A percentile compares a stretch with the other conserved stretches of the same genome.
Evolutionary conservation across 2,888 invertebrate genomes (phyloP).

Genomic region (Dynastes tityus): DNA sequence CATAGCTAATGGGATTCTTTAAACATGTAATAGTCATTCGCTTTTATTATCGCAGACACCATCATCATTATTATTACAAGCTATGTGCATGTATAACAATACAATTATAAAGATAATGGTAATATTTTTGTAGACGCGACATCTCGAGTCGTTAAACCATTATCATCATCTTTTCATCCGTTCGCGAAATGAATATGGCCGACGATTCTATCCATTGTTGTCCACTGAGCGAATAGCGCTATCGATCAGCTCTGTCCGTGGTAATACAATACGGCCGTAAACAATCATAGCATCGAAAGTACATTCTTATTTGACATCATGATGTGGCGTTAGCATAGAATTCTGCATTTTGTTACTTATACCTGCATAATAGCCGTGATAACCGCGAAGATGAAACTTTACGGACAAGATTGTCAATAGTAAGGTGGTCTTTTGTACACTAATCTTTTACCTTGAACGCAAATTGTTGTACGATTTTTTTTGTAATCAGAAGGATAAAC

Average conservation of each 20-base stretch:
- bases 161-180: conserved; percentile 14
- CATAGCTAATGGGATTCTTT: conserved; percentile 2
- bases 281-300: background rate
- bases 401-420: background rate
- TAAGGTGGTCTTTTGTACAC: too few species aligned
- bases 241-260: background rate
- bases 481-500: too few species aligned
- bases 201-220: background rate
- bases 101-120: conserved; percentile 5
- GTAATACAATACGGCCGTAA: background rate
- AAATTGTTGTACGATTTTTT: too few species aligned
- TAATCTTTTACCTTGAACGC: too few species aligned
- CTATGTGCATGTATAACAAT: background rate
- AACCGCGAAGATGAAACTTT: background rate
- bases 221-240: background rate
- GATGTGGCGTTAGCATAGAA: background rate
- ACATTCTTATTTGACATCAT: background rate
- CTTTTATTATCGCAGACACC: background rate
- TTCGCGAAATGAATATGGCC: conserved; percentile 10
- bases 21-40: background rate
- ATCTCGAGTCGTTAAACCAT: conserved; percentile 31
- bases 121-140: background rate
- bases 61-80: conserved; percentile 8
- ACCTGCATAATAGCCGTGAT: background rate
- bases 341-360: background rate